Percentiles rank a stretch among this genome's conserved stretches.
Evolutionary conservation across 1,140 invertebrate species (phyloP).

Genomic region (Acyrthosiphon pisum): DNA sequence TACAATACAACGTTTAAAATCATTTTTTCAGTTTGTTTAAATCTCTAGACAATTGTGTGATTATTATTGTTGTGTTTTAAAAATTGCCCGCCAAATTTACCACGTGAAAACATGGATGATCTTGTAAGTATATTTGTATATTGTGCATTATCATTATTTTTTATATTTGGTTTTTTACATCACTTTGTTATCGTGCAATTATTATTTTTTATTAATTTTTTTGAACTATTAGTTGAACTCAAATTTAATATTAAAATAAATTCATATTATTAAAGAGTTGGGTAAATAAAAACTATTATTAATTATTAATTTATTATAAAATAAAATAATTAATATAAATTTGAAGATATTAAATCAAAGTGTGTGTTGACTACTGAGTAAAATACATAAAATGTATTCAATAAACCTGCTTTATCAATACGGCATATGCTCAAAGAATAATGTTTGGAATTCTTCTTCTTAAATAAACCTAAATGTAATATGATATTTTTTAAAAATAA

Average conservation of each 20-base stretch:
- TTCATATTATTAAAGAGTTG: background rate
- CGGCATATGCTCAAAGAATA: background rate
- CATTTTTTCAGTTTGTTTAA: background rate
- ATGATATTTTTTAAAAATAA: background rate
- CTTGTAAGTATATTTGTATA: slow-evolving; percentile 29
- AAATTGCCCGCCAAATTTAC: background rate
- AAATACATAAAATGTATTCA: background rate
- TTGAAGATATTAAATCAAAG: background rate
- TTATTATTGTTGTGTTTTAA: background rate
- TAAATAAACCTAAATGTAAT: background rate
- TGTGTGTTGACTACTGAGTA: background rate
- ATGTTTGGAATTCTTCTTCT: background rate
- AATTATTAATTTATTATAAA: no score
- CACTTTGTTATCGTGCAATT: background rate
- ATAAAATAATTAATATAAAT: background rate
- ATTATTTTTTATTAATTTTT: background rate
- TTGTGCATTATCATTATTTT: background rate
- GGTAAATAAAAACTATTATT: background rate
- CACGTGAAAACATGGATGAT: slow-evolving; percentile 40
- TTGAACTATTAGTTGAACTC: background rate
- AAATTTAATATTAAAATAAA: background rate
- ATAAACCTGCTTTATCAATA: background rate
- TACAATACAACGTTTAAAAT: background rate
- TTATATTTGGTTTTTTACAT: background rate
- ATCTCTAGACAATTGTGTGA: background rate